These are phyloP conservation scores for Leptestheria dahalacensis DNA, from an alignment of 1,140 invertebrate species.

Conservation along the genomic window DNA sequence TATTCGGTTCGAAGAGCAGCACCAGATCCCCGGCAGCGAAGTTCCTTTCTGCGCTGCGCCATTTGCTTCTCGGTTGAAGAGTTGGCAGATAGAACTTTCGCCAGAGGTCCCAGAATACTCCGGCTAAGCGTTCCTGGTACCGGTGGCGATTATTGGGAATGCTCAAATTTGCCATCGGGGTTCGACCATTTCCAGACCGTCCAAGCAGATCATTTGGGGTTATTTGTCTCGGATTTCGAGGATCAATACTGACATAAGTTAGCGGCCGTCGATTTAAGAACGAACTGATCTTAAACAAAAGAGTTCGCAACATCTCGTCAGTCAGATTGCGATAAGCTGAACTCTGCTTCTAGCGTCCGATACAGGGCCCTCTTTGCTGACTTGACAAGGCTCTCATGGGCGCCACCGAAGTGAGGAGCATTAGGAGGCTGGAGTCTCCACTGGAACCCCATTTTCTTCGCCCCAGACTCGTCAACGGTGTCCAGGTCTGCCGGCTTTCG, in stretches of 20 bases:
- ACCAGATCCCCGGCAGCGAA: slow-evolving; percentile 18
- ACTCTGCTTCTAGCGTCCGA: neutral
- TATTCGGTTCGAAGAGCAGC: slow-evolving; percentile 22
- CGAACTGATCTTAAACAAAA: slow-evolving; percentile 22
- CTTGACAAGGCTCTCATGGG: slow-evolving; percentile 25
- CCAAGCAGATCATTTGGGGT: slow-evolving; percentile 23
- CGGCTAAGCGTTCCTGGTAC: neutral
- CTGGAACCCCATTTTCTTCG: slow-evolving; percentile 17
- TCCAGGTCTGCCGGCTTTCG: too few species aligned
- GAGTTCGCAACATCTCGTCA: slow-evolving; percentile 19
- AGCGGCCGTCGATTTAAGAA: slow-evolving; percentile 24
- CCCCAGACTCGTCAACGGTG: neutral
- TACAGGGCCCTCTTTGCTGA: slow-evolving; percentile 21
- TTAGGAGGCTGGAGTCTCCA: slow-evolving; percentile 29
- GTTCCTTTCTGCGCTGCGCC: neutral
- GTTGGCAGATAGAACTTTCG: slow-evolving; percentile 18
- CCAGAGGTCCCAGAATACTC: slow-evolving; percentile 10
- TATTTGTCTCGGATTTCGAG: slow-evolving; percentile 23
- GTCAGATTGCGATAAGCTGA: neutral
- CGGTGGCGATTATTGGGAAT: neutral
- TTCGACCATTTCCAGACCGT: too few species aligned
- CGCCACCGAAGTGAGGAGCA: slow-evolving; percentile 26
- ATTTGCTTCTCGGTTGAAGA: slow-evolving; percentile 13
- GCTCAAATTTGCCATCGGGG: neutral
- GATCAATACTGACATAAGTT: slow-evolving; percentile 21